phyloP scores from a whole-genome alignment of 2,113 vertebrate species.

The Centropristis striata region DNA sequence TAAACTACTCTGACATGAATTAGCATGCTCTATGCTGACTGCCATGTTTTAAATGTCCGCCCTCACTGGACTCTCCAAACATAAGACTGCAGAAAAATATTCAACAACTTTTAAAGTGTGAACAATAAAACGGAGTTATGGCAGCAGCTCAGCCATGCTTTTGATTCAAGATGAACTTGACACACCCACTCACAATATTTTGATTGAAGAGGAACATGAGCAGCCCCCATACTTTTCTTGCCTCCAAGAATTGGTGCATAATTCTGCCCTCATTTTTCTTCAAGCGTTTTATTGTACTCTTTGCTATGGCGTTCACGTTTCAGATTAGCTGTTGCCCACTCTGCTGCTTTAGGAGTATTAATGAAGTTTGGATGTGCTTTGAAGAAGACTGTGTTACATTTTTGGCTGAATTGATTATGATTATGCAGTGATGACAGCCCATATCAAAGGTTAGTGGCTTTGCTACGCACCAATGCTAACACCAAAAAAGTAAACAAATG shows the following conservation, averaged over 20 bases:
- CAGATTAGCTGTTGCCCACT: conserved; percentile 52
- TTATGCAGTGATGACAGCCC: conserved; percentile 64
- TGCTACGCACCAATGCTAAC: conserved; percentile 46
- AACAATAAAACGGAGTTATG: conserved; percentile 25
- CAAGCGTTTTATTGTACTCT: conserved; percentile 29
- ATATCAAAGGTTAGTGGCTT: conserved; percentile 72
- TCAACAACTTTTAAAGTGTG: conserved; percentile 1
- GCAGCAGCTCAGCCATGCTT: neutral
- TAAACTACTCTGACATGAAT: conserved; percentile 19
- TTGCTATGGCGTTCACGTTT: conserved; percentile 58
- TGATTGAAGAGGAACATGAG: conserved; percentile 49
- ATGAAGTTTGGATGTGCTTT: conserved; percentile 76
- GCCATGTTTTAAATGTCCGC: conserved; percentile 3
- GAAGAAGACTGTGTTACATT: conserved; percentile 60
- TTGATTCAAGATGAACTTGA: conserved; percentile 32
- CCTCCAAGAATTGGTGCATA: conserved; percentile 32
- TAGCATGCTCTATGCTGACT: conserved; percentile 1
- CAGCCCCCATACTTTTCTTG: neutral
- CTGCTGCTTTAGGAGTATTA: conserved; percentile 63
- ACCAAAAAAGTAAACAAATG: conserved; percentile 63
- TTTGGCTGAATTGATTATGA: conserved; percentile 69
- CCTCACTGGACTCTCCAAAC: neutral
- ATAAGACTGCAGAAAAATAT: conserved; percentile 10
- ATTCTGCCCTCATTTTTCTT: conserved; percentile 34
- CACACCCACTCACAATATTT: conserved; percentile 29